Conservation (phyloP, 2,113 vertebrate species). For the Speoplatyrhinus poulsoni region DNA sequence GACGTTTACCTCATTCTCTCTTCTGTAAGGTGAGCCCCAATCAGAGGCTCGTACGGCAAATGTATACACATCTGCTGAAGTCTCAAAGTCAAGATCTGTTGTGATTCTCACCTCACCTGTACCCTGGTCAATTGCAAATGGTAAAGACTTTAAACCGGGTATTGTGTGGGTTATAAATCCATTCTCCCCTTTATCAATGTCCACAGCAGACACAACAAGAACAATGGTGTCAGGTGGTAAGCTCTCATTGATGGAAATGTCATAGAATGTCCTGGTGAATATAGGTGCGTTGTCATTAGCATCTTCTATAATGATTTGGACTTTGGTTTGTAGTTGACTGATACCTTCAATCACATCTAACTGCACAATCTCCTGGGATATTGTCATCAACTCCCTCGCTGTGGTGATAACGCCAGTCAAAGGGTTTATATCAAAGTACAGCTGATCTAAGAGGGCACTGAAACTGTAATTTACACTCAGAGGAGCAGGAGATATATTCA, state of each 20-base stretch:
- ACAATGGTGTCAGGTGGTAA: conserved; percentile 81
- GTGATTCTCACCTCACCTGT: conserved; percentile 87
- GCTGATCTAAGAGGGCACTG: conserved; percentile 76
- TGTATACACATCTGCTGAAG: conserved; percentile 85
- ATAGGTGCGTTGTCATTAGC: conserved; percentile 90
- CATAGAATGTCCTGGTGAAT: conserved; percentile 83
- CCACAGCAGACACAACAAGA: conserved; percentile 84
- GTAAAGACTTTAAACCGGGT: conserved; percentile 81
- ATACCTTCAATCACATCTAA: conserved; percentile 81
- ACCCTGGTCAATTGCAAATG: conserved; percentile 89
- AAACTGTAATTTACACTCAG: conserved; percentile 85
- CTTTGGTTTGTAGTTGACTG: conserved; percentile 77
- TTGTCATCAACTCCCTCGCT: conserved; percentile 75
- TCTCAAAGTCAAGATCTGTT: conserved; percentile 91
- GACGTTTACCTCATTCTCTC: conserved; percentile 92
- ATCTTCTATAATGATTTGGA: conserved; percentile 86
- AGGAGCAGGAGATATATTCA: conserved; percentile 82
- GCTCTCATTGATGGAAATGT: conserved; percentile 87
- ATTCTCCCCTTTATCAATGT: conserved; percentile 91
- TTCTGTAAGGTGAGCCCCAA: conserved; percentile 94
- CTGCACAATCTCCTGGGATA: conserved; percentile 82
- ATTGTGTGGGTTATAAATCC: conserved; percentile 91
- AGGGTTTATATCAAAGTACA: conserved; percentile 87
- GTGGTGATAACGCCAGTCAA: conserved; percentile 89
- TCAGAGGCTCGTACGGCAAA: conserved; percentile 92